Evolutionary conservation across 2,113 vertebrate species (phyloP), one percentile per base, ranked within the genome.

Genomic region (Hypomesus transpacificus): DNA sequence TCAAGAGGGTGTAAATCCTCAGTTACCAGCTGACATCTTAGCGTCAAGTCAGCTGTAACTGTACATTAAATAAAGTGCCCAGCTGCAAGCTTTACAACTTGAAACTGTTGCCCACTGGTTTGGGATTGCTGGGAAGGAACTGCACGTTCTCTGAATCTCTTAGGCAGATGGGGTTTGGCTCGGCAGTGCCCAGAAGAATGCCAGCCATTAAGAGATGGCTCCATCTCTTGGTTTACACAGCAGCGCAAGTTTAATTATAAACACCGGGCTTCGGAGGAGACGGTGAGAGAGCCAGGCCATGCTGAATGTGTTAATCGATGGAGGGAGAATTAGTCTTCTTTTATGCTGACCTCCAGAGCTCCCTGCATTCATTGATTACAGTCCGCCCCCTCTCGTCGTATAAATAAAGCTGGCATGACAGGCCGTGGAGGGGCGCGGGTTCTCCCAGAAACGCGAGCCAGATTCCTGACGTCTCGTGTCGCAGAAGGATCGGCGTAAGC

Each of bases 281-380:
- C 58, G 31, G 54, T 39, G 73, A 50, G 73, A 39, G 61, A 46
- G 63, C 39, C 52, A 73, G 73, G 74, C 80, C 76, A 67, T 70
- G 70, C 59, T 72, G 60, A 79, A 84, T 39, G 71, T 75, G 73
- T 79, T 61, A 82, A 86, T 84, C 80, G 80, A 88, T 90, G 76
- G 57, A 66, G 68, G 76, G 72, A 86, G 84, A 85, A 81, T 75
- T 59, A 71, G 66, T 76, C 66, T 69, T 86, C 84, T 83, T 88
- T 74, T 86, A 76, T 74, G 73, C 80, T 87, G 90, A 89, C 90
- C 87, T 89, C 85, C 75, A 89, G 82, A 87, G 83, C 81, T 86
- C 70, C 78, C 72, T 84, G 75, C 85, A 82, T 90, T 87, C 89
- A 90, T 88, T 89, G 87, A 89, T 89, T 88, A 78, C 80, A 82